Evolutionary conservation across 2,888 invertebrate genomes (phyloP), one percentile per base, ranked within the genome.

Genomic region (Thereva nobilitata): DNA sequence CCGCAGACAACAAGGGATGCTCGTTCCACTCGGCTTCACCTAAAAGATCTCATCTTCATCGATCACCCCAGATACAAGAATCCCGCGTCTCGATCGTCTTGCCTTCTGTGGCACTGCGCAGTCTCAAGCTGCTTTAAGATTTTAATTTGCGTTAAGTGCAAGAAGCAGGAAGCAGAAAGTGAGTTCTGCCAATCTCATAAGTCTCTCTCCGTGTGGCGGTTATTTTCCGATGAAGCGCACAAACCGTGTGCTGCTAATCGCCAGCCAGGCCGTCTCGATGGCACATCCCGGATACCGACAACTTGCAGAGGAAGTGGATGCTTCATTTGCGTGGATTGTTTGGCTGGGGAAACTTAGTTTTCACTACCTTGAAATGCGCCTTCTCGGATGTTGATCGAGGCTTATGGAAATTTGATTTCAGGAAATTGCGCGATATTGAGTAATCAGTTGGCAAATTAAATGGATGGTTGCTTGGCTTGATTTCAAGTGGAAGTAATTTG

Each of bases 241-340:
- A 23, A 23, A 23, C 23, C 23, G 23, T 23, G 23, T 23, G 23
- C 23, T 35, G 7, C 23, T 47, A 10, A 9, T 59, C n/a, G 45
- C 45, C 54, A 44, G 35, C 44, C 38, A 8, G 42, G 4, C 44
- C 23, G 10, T 44, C 38, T 45, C 9, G 37, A 47, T 54, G 44
- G 35, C 61, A 68, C 56, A 52, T 68, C 68, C 68, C 68, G 68
- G 68, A 68, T 68, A 61, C 66, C 53, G 59, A 65, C 54, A 55
- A 68, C 65, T 61, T 42, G 55, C 42, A 55, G 54, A 66, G 61
- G 66, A 61, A 68, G 61, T 64, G 42, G 63, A 61, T 37, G 61
- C 61, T 61, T 47, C 61, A 50, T 41, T 66, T 55, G 65, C 55
- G 34, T 55, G 55, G 65, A 55, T 64, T 66, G 61, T 55, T 66